phyloP scores from a whole-genome alignment of 1,140 invertebrate genomes.

The Solenopsis invicta region DNA sequence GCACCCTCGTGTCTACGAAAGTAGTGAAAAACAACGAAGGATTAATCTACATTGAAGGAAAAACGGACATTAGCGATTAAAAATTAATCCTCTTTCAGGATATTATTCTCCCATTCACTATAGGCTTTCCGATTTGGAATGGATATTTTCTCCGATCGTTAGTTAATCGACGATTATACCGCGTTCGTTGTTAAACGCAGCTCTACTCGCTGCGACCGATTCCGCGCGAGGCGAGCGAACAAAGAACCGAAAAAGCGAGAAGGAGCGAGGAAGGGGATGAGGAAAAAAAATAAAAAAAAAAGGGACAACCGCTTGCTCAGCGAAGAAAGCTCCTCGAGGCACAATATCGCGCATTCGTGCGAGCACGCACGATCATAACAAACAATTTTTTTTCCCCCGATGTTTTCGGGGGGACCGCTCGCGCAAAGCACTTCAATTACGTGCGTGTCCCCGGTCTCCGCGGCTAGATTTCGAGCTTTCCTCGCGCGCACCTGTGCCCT shows the following conservation, averaged over 20 bases:
- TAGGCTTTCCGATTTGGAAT: no score
- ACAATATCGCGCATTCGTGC: neutral
- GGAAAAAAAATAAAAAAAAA: slow-evolving; percentile 30
- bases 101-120: no score
- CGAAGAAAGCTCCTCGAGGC: slow-evolving; percentile 15
- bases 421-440: slow-evolving; percentile 19
- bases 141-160: no score
- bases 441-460: no score
- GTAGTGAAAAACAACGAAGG: no score
- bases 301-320: neutral
- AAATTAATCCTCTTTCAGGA: no score
- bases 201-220: no score
- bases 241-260: slow-evolving; percentile 48
- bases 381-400: slow-evolving; percentile 71
- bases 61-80: no score
- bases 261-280: slow-evolving; percentile 11
- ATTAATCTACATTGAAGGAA: no score
- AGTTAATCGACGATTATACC: no score
- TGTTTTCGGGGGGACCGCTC: neutral
- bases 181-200: no score
- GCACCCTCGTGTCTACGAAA: no score
- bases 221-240: slow-evolving; percentile 3
- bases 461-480: neutral
- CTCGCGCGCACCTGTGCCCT: neutral
- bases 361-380: slow-evolving; percentile 72